Evolutionary conservation across 2,888 invertebrate species (phyloP), one percentile per base, ranked within the genome.

Genomic region (Erynnis tages): DNA sequence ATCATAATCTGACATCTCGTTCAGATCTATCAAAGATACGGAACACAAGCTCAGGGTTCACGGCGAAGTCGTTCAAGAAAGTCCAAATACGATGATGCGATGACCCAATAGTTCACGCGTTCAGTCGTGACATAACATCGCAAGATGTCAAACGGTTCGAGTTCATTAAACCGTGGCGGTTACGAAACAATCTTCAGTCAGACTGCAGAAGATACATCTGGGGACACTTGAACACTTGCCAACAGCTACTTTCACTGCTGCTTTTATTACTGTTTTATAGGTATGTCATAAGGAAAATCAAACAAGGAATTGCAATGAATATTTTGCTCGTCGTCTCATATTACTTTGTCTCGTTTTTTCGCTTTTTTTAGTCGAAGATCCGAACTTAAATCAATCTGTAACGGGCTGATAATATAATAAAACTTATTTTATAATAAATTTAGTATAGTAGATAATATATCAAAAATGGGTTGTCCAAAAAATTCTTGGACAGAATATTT

Each of bases 171-270:
- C 57, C 57, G 53, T 45, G 44, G 13, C 53, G 44, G 57, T 57
- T 61, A 60, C 44, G 61, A 57, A 64, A 62, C 60, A 58, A 57
- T 59, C 43, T 49, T 55, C 55, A 57, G 53, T 58, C 41, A 61
- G 60, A 55, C 58, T 57, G 57, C 54, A 46, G 55, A 49, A 56
- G 59, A 52, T 64, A 65, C 73, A 73, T 69, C 72, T 73, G 72
- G 59, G 59, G 55, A 57, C 58, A 57, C 69, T 81, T 85, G 85
- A 85, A 81, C 69, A 56, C 67, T 54, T 82, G 84, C 85, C 83
- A 84, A 79, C 77, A 69, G 67, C 66, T 74, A 71, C 69, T 73
- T 65, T 67, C 56, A 56, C 58, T 56, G 59, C 62, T 59, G 60
- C 57, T 66, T 67, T 16, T 1, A 34, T 34, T 34, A 17, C 16